These are phyloP conservation scores for Zaprionus ghesquierei DNA, from an alignment of 1,140 invertebrate species.

Conservation along the genomic window DNA sequence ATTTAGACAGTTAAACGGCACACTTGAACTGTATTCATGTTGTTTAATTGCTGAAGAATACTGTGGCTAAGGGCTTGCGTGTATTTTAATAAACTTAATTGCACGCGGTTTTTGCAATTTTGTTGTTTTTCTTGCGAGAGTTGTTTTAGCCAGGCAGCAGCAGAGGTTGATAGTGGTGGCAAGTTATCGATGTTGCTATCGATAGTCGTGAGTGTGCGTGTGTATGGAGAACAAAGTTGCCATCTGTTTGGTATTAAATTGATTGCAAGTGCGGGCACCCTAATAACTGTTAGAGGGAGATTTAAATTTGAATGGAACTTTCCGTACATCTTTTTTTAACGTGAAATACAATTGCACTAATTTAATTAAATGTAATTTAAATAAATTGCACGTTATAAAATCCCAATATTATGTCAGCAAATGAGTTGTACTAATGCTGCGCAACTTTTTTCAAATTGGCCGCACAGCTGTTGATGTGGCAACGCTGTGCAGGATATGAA, in stretches of 20 bases:
- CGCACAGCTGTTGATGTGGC: background rate
- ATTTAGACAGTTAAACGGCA: constrained; percentile 4
- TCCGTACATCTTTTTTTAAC: background rate
- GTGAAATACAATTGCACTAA: background rate
- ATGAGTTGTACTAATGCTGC: background rate
- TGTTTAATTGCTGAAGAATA: constrained; percentile 4
- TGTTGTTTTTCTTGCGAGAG: constrained; percentile 43
- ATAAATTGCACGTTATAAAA: background rate
- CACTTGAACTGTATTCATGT: constrained; percentile 13
- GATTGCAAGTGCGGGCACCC: background rate
- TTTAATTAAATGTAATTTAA: background rate
- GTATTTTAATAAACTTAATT: constrained; percentile 24
- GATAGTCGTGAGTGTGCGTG: background rate
- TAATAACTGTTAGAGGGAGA: background rate
- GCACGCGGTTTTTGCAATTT: constrained; percentile 45
- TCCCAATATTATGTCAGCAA: background rate
- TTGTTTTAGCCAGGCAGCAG: constrained; percentile 20
- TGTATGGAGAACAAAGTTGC: background rate
- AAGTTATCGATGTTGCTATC: constrained; percentile 15
- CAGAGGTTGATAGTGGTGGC: constrained; percentile 5
- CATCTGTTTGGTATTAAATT: background rate
- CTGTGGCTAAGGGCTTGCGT: background rate
- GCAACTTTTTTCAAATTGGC: background rate
- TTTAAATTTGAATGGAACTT: background rate
- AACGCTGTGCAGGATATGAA: constrained; percentile 13